Evolutionary conservation across 1,140 invertebrate genomes (phyloP).

Genomic region (Cyclina sinensis): DNA sequence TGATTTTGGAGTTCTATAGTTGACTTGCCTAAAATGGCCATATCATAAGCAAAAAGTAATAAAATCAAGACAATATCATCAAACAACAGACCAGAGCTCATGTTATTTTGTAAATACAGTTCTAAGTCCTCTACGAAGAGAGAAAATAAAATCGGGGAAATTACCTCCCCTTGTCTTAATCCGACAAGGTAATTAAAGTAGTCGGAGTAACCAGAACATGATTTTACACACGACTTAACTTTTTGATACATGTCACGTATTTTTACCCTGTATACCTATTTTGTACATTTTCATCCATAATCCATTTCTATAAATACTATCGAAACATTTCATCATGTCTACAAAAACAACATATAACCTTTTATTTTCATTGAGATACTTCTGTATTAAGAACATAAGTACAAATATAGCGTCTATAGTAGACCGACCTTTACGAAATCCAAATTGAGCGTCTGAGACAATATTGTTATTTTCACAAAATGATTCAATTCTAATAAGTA

Average conservation of each 20-base stretch:
- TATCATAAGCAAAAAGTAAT: constrained; percentile 53
- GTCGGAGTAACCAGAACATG: constrained; percentile 31
- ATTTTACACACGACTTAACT: constrained; percentile 54
- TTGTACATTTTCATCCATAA: no score
- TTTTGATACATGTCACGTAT: constrained; percentile 44
- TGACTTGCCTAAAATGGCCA: constrained; percentile 46
- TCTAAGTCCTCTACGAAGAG: no score
- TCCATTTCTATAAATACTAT: constrained; percentile 54
- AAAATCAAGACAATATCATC: constrained; percentile 58
- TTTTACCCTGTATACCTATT: constrained; percentile 29
- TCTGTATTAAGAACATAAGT: no score
- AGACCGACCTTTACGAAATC: constrained; percentile 56
- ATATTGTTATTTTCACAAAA: no score
- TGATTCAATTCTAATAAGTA: constrained; percentile 63
- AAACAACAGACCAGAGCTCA: constrained; percentile 16
- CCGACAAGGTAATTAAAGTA: constrained; percentile 45
- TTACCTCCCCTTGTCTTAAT: constrained; percentile 48
- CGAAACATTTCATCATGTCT: constrained; percentile 66
- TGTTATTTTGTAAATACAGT: constrained; percentile 9
- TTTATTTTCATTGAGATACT: no score
- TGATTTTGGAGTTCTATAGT: constrained; percentile 5
- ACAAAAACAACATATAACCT: no score
- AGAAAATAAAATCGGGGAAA: constrained; percentile 43
- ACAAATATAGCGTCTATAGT: no score
- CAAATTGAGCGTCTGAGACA: constrained; percentile 61